Evolutionary conservation across 2,888 invertebrate genomes (phyloP), one percentile per base, ranked within the genome.

Genomic region (Sinhomidia bicolor): DNA sequence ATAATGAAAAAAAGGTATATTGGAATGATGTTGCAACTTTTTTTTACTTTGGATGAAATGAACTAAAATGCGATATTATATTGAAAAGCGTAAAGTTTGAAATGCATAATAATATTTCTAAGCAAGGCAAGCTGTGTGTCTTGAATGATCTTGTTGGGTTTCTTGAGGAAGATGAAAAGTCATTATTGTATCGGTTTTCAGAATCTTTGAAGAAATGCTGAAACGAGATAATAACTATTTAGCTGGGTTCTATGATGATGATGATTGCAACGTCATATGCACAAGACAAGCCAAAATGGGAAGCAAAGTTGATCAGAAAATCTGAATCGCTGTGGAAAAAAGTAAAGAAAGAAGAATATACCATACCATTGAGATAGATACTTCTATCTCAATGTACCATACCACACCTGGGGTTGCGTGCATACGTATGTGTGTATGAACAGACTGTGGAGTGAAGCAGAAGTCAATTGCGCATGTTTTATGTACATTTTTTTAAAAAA

Each of bases 1-100:
- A 78, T 41, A 57, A 60, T 80, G 60, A 23, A 26, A 60, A 65
- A 82, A 85, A 78, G 78, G 62, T 44, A 17, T 10, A 26, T n/a
- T n/a, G 36, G 60, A 74, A 78, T 85, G 85, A 85, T 85, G 85
- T 85, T 85, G 85, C 85, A 85, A 85, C 85, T 85, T 85, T 85
- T 85, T 84, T 84, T 47, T 17, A 14, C 26, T 71, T 54, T 32
- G 62, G 51, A 76, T 29, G 29, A 68, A 71, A 54, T 23, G 10
- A 17, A 84, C 57, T 41, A 57, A 76, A 51, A 79, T n/a, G 12
- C n/a, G n/a, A n/a, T n/a, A n/a, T 20, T 3, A 82, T 23, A 32
- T 74, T 78, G 29, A 78, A 78, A 29, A 47, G 23, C 51, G 12
- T 6, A n/a, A 14, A n/a, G 1, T 29, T 26, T 23, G 26, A 17